A percentile compares a stretch with the other conserved stretches of the same genome.
These are phyloP conservation scores for Manis crassicaudata DNA, from an alignment of 2,797 vertebrate genomes.

Conservation along the genomic window DNA sequence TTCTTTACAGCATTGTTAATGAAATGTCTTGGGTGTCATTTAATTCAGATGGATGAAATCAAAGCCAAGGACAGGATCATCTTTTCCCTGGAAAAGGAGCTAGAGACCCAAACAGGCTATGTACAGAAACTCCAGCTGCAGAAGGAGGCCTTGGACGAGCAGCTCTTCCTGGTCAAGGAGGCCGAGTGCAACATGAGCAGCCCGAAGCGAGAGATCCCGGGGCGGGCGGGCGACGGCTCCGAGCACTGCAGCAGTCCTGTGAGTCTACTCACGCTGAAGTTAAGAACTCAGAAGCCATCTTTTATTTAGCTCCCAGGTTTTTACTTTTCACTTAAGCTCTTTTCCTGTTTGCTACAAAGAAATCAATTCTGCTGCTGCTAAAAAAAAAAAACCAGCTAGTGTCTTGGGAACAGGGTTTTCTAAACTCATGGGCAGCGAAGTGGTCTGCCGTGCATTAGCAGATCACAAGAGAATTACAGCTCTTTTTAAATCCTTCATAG, in stretches of 20 bases:
- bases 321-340: slow-evolving; percentile 66
- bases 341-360: slow-evolving; percentile 53
- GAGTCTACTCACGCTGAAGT: slow-evolving; percentile 66
- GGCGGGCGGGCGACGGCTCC: slow-evolving; percentile 95
- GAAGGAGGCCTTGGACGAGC: slow-evolving; percentile 98
- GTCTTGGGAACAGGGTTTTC: slow-evolving; percentile 59
- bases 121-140: slow-evolving; percentile 97
- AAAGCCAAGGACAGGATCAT: slow-evolving; percentile 98
- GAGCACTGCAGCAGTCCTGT: slow-evolving; percentile 98
- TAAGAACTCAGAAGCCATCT: not conserved
- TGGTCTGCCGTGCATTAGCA: slow-evolving; percentile 44
- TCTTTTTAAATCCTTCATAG: not conserved
- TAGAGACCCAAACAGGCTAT: slow-evolving; percentile 93
- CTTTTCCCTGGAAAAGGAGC: slow-evolving; percentile 96
- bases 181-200: slow-evolving; percentile 97
- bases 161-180: slow-evolving; percentile 97
- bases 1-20: slow-evolving; percentile 11
- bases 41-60: slow-evolving; percentile 97
- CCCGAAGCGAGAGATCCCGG: slow-evolving; percentile 97
- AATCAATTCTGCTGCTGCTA: slow-evolving; percentile 55
- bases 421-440: slow-evolving; percentile 26
- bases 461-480: slow-evolving; percentile 21
- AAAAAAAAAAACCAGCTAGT: slow-evolving; percentile 28
- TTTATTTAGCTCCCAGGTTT: slow-evolving; percentile 52
- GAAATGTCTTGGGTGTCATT: slow-evolving; percentile 69